Evolutionary conservation across 1,140 invertebrate genomes (phyloP), one percentile per base, ranked within the genome.

Genomic region (Drosophila serrata): DNA sequence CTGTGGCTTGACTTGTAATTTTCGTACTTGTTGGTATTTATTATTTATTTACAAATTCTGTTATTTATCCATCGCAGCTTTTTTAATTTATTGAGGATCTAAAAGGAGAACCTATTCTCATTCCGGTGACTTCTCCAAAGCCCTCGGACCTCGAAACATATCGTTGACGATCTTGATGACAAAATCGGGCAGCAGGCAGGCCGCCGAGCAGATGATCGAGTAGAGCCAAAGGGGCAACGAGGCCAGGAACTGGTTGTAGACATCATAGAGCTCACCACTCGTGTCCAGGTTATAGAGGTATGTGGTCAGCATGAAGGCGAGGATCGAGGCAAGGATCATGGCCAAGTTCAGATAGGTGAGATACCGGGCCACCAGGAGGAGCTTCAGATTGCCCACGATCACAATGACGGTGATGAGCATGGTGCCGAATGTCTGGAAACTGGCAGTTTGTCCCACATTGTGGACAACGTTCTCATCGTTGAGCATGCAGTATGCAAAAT

Each of bases 321-420:
- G 17, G 60, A 96, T 92, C 0, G 96, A 95, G 35, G 95, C 70
- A 6, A 94, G 3, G 6, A 95, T 91, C 29, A 94, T 93, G 1
- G 92, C 53, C 9, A 96, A 85, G 73, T 96, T 95, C 2, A 94
- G 81, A 42, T 93, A 62, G 3, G 94, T 95, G 92, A 96, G 95
- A 91, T 95, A 96, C 27, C 94, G 94, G 45, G 95, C 95, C 61
- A 95, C 93, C 31, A 97, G 76, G 46, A 95, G 93, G 67, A 96
- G 85, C 94, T 96, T 94, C 9, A 94, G 67, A 73, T 93, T 94
- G 17, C 93, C 93, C 3, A 94, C 77, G 39, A 94, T 64, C 12
- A 94, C 91, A 27, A 93, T 84, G 11, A 93, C 74, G 75, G 94
- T 93, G 77, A 94, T 94, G 13, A 94, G 79, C 35, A 92, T 79